Evolutionary conservation across 2,113 vertebrate species (phyloP).

Genomic region (Rhadina sibilatrix): DNA sequence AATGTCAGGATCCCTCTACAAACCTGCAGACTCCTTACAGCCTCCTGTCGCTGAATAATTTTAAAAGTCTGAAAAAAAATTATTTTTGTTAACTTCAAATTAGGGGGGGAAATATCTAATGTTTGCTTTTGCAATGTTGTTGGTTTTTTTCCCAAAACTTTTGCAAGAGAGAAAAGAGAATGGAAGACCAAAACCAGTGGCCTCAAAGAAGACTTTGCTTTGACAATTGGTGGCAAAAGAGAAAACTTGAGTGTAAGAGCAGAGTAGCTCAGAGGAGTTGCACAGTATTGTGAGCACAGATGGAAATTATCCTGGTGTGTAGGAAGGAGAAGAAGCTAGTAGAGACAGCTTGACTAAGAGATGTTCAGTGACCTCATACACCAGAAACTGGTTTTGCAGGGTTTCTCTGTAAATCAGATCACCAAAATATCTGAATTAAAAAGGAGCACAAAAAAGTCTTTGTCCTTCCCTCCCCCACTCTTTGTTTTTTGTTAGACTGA

Average conservation of each 20-base stretch:
- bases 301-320: neutral
- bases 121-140: neutral
- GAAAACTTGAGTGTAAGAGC: accelerated
- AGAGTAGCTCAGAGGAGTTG: neutral
- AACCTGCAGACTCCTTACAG: neutral
- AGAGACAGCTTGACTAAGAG: neutral
- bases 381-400: conserved; percentile 20
- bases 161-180: neutral
- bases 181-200: neutral
- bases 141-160: neutral
- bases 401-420: conserved; percentile 10
- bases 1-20: neutral
- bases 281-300: neutral
- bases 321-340: neutral
- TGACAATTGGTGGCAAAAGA: neutral
- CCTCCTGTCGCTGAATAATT: neutral
- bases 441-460: neutral
- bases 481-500: conserved; percentile 17
- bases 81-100: neutral
- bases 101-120: neutral
- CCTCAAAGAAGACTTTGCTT: neutral
- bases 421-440: conserved; percentile 10
- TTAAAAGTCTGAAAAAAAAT: neutral
- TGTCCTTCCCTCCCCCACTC: conserved; percentile 14
- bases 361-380: neutral